Base-by-base conservation (phyloP, 2,888 invertebrate species). In the Agrochola macilenta region DNA sequence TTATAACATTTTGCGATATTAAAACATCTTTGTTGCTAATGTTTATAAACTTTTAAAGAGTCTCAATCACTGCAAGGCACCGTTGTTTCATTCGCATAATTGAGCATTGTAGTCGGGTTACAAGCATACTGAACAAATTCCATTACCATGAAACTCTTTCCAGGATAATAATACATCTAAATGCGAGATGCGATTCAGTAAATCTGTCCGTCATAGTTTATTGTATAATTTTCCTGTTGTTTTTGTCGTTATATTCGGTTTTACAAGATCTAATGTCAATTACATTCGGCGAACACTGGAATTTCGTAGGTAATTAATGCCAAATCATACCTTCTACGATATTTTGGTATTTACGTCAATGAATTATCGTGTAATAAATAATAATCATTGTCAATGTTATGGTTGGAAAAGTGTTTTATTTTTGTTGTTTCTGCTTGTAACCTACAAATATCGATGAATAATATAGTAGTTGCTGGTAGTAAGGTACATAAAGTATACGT, bases 181-280 rank as follows among this genome's bases (percentile, higher is more conserved):
- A 77, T 54, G 63, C 52, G 57, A 76, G 60, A 72, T 69, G 61
- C 60, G 49, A 74, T 69, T 74, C 17, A 76, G 73, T 54, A 81
- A 73, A 73, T 73, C 65, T 52, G 58, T 73, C 74, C 26, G 57
- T 70, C 49, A 74, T 65, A 61, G 63, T 86, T 61, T 69, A 65
- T n/a, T 69, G 23, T 70, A 35, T 12, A 57, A 52, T 76, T 81
- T 81, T 78, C 74, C 75, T 83, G 88, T 86, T 87, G 81, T 81
- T 84, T 78, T 74, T 78, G 73, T 76, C 46, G 64, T 35, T 57
- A 23, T 26, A 60, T 69, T 81, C 30, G 68, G 46, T 69, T 81
- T 64, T 72, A 65, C 17, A 74, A 68, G 30, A 71, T 75, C 75
- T 49, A 60, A 68, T 70, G 70, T 71, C 58, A 71, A 66, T 79